phyloP scores from a whole-genome alignment of 2,113 vertebrate species.

The Cheilinus undulatus region DNA sequence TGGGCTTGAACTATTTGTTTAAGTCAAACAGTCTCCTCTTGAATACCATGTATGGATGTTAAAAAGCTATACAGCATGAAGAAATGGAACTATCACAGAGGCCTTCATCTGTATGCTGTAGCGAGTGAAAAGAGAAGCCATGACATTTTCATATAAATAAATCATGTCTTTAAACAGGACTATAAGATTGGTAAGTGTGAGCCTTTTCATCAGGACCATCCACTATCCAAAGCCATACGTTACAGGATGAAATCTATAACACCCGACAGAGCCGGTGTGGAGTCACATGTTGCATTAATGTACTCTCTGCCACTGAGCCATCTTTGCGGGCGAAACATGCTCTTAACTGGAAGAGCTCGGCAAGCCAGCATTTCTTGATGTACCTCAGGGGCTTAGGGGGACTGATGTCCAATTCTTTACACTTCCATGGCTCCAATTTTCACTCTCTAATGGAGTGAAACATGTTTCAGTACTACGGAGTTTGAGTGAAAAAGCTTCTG shows the following conservation, averaged over 20 bases:
- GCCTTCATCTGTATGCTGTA: neutral
- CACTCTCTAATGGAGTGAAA: conserved; percentile 75
- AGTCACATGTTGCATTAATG: conserved; percentile 65
- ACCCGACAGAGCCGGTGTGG: neutral
- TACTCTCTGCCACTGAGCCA: conserved; percentile 38
- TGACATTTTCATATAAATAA: neutral
- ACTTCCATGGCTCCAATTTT: conserved; percentile 74
- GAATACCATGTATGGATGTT: neutral
- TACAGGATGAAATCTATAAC: conserved; percentile 19
- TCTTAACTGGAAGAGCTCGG: conserved; percentile 58
- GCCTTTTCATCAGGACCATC: conserved; percentile 19
- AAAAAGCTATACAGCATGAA: neutral
- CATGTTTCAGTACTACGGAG: conserved; percentile 59
- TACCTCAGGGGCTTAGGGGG: conserved; percentile 60
- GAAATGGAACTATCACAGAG: neutral
- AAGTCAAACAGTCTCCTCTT: neutral
- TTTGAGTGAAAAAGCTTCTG: neutral
- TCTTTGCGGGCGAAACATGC: conserved; percentile 62
- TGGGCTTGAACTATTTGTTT: no score
- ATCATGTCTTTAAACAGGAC: conserved; percentile 15
- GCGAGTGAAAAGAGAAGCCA: neutral
- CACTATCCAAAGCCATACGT: neutral
- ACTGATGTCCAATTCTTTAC: conserved; percentile 76
- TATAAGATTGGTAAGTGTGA: neutral
- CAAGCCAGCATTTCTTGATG: conserved; percentile 56